Evolutionary conservation across 2,888 invertebrate genomes (phyloP).

Genomic region (Cataglyphis livida): DNA sequence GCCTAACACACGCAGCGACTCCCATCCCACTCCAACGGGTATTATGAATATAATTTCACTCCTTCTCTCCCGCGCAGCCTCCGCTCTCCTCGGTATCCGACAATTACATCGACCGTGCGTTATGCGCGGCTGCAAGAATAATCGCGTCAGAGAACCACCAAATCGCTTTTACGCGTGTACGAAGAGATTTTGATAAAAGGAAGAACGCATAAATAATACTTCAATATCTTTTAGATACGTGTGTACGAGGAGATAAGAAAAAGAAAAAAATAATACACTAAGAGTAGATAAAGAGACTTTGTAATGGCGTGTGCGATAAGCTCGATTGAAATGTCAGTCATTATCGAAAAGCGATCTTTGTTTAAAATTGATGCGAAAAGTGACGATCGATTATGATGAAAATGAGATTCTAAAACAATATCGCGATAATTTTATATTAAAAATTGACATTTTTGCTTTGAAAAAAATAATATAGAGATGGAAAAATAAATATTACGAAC

Average conservation of each 20-base stretch:
- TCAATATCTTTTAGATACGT: background rate
- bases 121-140: slow-evolving; percentile 39
- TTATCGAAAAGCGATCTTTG: background rate
- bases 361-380: background rate
- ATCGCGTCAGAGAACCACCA: slow-evolving; percentile 1
- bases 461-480: background rate
- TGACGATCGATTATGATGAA: background rate
- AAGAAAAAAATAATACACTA: background rate
- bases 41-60: slow-evolving; percentile 51
- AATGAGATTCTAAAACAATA: background rate
- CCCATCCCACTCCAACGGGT: background rate
- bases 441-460: background rate
- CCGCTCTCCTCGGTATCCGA: slow-evolving; percentile 28
- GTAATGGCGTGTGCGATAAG: background rate
- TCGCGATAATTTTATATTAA: background rate
- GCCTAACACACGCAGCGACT: slow-evolving; percentile 16
- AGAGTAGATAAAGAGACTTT: background rate
- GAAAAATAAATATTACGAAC: background rate
- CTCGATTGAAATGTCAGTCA: background rate
- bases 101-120: slow-evolving; percentile 41
- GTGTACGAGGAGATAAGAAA: background rate
- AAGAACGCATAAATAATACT: background rate
- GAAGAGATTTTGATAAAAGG: background rate
- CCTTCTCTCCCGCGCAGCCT: background rate
- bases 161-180: background rate